Conservation (phyloP, 1,140 invertebrate species). For the Micrasema longulum region DNA sequence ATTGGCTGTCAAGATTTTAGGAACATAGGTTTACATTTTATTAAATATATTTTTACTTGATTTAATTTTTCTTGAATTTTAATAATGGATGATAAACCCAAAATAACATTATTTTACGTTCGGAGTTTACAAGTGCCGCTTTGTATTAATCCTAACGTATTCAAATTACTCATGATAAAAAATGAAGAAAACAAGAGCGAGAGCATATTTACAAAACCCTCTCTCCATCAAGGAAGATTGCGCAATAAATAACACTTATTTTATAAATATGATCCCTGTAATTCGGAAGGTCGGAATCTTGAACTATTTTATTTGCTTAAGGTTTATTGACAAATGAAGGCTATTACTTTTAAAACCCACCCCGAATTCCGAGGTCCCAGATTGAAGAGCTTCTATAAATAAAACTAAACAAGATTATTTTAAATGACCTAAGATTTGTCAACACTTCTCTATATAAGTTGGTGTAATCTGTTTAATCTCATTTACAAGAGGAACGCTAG, state of each 20-base stretch:
- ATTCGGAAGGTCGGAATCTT: constrained; percentile 23
- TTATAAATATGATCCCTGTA: constrained; percentile 36
- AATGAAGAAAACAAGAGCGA: too few relatives aligned
- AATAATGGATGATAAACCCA: too few relatives aligned
- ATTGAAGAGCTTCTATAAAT: constrained; percentile 35
- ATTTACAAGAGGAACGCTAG: constrained; percentile 17
- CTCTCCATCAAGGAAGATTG: constrained; percentile 22
- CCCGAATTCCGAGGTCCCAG: neutral
- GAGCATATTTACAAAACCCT: too few relatives aligned
- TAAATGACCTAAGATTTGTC: constrained; percentile 28
- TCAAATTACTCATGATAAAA: too few relatives aligned
- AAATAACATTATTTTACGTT: too few relatives aligned
- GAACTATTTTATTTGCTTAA: constrained; percentile 44
- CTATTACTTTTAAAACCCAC: constrained; percentile 25
- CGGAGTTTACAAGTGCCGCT: too few relatives aligned
- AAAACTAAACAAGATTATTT: constrained; percentile 38
- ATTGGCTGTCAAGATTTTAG: too few relatives aligned
- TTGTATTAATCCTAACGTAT: too few relatives aligned
- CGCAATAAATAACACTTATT: constrained; percentile 21
- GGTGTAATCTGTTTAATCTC: constrained; percentile 30
- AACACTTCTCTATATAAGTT: too few relatives aligned
- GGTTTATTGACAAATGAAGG: constrained; percentile 39
- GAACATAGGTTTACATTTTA: too few relatives aligned
- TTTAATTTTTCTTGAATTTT: too few relatives aligned
- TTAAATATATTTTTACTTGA: too few relatives aligned